A percentile compares a stretch with the other conserved stretches of the same genome.
Conservation (phyloP, 1,140 invertebrate genomes). For the Sminthurinus signatus region DNA sequence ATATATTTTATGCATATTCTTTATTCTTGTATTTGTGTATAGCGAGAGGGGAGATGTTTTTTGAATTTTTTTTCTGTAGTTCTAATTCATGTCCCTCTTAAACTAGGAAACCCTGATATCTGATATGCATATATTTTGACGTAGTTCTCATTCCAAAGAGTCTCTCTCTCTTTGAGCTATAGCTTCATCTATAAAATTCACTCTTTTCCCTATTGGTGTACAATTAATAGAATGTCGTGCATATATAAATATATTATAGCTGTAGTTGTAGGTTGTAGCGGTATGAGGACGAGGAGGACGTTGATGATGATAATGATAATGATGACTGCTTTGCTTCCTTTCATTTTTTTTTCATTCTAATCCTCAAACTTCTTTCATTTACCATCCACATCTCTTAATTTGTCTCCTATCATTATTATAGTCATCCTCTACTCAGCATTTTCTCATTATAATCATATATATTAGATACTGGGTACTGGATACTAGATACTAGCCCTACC, state of each 20-base stretch:
- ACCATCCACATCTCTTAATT: slow-evolving; percentile 27
- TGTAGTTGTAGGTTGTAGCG: too few relatives aligned
- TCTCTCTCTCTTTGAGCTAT: neutral
- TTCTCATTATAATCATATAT: slow-evolving; percentile 42
- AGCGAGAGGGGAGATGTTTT: slow-evolving; percentile 24
- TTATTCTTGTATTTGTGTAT: too few relatives aligned
- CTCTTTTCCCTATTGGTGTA: too few relatives aligned
- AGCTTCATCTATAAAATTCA: too few relatives aligned
- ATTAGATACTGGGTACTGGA: too few relatives aligned
- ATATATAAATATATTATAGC: too few relatives aligned
- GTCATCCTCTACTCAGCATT: slow-evolving; percentile 32
- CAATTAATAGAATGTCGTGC: too few relatives aligned
- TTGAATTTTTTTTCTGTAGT: slow-evolving; percentile 23
- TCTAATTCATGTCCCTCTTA: slow-evolving; percentile 27
- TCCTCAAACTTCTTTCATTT: slow-evolving; percentile 30
- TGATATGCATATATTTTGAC: too few relatives aligned
- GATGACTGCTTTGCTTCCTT: neutral
- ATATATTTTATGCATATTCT: too few relatives aligned
- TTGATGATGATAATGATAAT: neutral
- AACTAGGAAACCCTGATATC: neutral
- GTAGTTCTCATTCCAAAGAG: slow-evolving; percentile 24
- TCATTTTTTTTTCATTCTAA: slow-evolving; percentile 20
- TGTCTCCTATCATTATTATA: slow-evolving; percentile 22
- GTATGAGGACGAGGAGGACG: neutral
- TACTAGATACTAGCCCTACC: too few relatives aligned